Conservation (phyloP, 2,888 invertebrate genomes). For the Cerceris ruficornis region DNA sequence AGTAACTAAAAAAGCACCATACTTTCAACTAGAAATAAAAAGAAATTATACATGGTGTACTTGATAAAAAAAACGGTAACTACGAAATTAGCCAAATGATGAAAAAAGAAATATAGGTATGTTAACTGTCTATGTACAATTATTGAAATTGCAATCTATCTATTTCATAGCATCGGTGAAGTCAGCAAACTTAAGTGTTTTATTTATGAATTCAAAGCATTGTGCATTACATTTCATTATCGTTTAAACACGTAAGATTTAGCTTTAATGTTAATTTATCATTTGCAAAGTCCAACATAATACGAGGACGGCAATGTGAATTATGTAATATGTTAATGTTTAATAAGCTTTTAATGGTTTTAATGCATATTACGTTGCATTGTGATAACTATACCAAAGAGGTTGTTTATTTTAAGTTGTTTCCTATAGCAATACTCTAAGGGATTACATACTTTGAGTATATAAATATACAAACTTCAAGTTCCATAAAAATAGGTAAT, state of each 20-base stretch:
- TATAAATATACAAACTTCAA: no score
- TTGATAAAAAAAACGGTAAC: slow-evolving; percentile 25
- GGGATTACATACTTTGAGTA: no score
- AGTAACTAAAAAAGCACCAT: slow-evolving; percentile 24
- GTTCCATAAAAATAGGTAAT: no score
- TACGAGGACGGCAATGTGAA: not conserved
- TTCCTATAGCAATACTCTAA: no score
- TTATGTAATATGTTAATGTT: not conserved
- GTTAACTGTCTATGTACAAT: slow-evolving; percentile 43
- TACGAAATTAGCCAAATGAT: slow-evolving; percentile 26
- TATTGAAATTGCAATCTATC: slow-evolving; percentile 10
- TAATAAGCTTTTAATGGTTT: not conserved
- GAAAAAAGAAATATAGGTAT: slow-evolving; percentile 20
- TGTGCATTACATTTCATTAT: not conserved
- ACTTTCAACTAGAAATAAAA: slow-evolving; percentile 15
- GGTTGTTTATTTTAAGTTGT: no score
- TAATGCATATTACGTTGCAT: not conserved
- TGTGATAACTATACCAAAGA: not conserved
- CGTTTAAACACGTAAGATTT: not conserved
- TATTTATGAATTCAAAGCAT: not conserved
- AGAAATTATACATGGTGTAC: slow-evolving; percentile 12
- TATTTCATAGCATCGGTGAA: slow-evolving; percentile 5
- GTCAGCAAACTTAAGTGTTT: not conserved
- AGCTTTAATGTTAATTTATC: not conserved
- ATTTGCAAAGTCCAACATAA: not conserved